Base-by-base conservation (phyloP, 2,888 invertebrate genomes). In the Gisinianus flammeolus region DNA sequence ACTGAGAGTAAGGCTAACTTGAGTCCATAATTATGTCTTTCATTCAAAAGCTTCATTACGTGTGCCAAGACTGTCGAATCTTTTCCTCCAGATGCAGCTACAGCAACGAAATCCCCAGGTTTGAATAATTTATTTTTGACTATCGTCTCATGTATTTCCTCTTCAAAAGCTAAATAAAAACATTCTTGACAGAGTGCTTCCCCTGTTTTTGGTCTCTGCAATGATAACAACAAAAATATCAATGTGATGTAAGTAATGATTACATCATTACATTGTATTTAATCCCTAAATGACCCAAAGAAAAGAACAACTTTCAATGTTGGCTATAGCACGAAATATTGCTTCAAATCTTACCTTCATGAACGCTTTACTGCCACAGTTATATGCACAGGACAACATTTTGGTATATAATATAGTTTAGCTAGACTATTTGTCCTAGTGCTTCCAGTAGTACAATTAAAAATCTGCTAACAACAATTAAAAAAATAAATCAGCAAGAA, bases 61-160 rank as follows among this genome's bases (percentile, higher is more conserved):
- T 97, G 94, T 0, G 98, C 98, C 76, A 99, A 89, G 22, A 99
- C 99, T 2, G 99, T 99, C 0, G 98, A 99, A 87, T 99, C 99
- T 89, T 95, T 95, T 33, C 96, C 96, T 35, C 96, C 96, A 54
- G 56, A 56, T 5, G 56, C 56, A 56, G 10, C 56, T 56, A n/a
- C n/a, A 22, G 97, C 98, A 31, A 98, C 95, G 58, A 92, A 93
- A 85, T 94, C 92, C 0, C 95, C 96, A 75, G 88, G 89, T 75
- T 91, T 91, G 86, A 98, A 98, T 70, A 98, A 89, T 81, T 93
- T 90, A 30, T 92, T 93, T 85, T 92, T 91, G 0, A 89, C 89
- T 71, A 98, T 97, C 0, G 97, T 98, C 85, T 93, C 91, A 88
- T 98, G 97, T 81, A 98, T 92, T 89, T 98, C 98, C 74, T 92